Evolutionary conservation across 2,888 invertebrate genomes (phyloP).

Genomic region (Plebejus argus): DNA sequence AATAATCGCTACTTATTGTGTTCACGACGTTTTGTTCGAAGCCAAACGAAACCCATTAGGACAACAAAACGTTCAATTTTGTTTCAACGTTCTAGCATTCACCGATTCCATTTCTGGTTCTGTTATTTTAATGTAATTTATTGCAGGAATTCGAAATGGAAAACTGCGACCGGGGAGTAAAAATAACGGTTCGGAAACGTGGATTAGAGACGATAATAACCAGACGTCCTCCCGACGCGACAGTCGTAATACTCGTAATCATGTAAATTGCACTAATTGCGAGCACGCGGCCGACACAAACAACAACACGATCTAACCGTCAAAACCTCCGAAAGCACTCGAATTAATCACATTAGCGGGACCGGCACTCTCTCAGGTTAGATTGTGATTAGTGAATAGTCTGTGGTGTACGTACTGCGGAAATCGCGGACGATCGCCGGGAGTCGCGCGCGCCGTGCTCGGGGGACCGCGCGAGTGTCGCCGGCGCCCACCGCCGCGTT

Average conservation of each 20-base stretch:
- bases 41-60: not conserved
- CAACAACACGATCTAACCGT: constrained; percentile 35
- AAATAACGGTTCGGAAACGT: constrained; percentile 25
- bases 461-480: constrained; percentile 54
- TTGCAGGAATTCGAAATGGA: not conserved
- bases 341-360: constrained; percentile 1
- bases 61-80: not conserved
- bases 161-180: not conserved
- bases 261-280: constrained; percentile 36
- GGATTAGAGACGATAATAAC: constrained; percentile 21
- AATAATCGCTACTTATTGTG: not conserved
- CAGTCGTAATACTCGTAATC: constrained; percentile 28
- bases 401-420: constrained; percentile 41
- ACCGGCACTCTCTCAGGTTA: constrained; percentile 5
- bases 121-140: not conserved
- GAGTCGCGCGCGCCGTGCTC: constrained; percentile 48
- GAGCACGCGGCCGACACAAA: constrained; percentile 38
- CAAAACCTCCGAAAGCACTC: constrained; percentile 35
- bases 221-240: constrained; percentile 28
- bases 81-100: not conserved
- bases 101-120: not conserved
- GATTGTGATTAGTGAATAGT: constrained; percentile 1
- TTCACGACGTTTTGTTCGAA: not conserved
- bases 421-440: constrained; percentile 33
- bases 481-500: constrained; percentile 65